A percentile compares a stretch with the other conserved stretches of the same genome.
phyloP scores from a whole-genome alignment of 2,888 invertebrate genomes.

The Melipona bicolor region DNA sequence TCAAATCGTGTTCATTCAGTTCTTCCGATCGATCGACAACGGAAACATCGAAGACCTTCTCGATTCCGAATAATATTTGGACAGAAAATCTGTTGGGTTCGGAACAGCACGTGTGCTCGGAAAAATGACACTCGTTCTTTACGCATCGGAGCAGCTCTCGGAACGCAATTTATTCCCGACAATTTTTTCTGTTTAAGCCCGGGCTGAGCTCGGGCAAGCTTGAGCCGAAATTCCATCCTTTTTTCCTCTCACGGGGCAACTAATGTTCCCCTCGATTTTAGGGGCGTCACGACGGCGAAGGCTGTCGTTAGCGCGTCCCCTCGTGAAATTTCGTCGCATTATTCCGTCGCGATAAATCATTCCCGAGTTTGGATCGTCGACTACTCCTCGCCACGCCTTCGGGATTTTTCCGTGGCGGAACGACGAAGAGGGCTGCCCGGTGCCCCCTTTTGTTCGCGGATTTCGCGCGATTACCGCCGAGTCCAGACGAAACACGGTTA shows the following conservation, averaged over 20 bases:
- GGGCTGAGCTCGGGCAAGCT: background rate
- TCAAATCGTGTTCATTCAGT: background rate
- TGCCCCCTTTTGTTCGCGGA: constrained; percentile 13
- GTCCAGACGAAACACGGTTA: constrained; percentile 20
- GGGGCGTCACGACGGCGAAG: background rate
- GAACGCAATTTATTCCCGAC: constrained; percentile 26
- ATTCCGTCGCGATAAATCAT: constrained; percentile 49
- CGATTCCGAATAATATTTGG: background rate
- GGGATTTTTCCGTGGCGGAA: background rate
- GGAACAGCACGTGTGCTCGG: background rate
- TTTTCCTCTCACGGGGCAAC: constrained; percentile 13
- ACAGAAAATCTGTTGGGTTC: background rate
- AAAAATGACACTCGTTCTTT: background rate
- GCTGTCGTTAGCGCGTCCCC: constrained; percentile 31
- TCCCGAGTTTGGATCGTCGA: constrained; percentile 33
- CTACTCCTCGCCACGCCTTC: constrained; percentile 9
- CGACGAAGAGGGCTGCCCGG: background rate
- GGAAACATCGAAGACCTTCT: no score
- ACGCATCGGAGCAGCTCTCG: background rate
- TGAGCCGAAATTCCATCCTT: constrained; percentile 30
- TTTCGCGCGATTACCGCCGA: constrained; percentile 15
- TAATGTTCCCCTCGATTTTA: constrained; percentile 30
- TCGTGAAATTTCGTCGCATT: constrained; percentile 37
- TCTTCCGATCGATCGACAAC: background rate
- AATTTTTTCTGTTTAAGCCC: constrained; percentile 27